Percentiles rank a stretch among this genome's conserved stretches.
These are phyloP conservation scores for Heliconius aoede DNA, from an alignment of 2,888 invertebrate species.

Conservation along the genomic window DNA sequence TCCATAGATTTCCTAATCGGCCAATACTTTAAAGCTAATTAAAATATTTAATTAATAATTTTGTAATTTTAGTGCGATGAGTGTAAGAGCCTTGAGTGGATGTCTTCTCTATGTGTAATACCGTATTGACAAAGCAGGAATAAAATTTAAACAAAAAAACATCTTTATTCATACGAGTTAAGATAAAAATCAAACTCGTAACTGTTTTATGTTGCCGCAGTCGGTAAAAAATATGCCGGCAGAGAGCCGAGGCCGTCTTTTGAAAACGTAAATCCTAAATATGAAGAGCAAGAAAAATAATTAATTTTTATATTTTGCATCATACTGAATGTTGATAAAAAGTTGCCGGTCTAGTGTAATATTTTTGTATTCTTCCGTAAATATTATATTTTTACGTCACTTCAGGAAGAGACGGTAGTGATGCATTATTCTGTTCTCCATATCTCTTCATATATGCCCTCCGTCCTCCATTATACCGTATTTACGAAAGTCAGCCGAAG, in stretches of 20 bases:
- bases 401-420: not conserved
- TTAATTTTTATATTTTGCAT: not conserved
- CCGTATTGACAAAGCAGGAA: not conserved
- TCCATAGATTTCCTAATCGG: constrained; percentile 5
- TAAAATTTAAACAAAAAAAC: not conserved
- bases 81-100: not conserved
- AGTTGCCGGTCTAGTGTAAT: not conserved
- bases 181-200: constrained; percentile 6
- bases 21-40: constrained; percentile 36
- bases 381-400: not conserved
- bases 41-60: constrained; percentile 36
- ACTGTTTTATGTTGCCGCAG: constrained; percentile 2
- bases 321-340: not conserved
- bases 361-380: not conserved
- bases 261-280: not conserved
- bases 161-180: not conserved
- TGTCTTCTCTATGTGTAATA: not conserved
- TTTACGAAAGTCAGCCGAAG: no score
- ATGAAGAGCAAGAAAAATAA: not conserved
- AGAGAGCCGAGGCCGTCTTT: not conserved
- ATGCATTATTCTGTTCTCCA: not conserved
- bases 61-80: constrained; percentile 3
- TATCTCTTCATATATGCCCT: no score
- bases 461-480: no score
- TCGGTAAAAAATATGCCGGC: constrained; percentile 12